A percentile compares a stretch with the other conserved stretches of the same genome.
phyloP scores from a whole-genome alignment of 2,113 vertebrate species.

The Ciconia maguari region DNA sequence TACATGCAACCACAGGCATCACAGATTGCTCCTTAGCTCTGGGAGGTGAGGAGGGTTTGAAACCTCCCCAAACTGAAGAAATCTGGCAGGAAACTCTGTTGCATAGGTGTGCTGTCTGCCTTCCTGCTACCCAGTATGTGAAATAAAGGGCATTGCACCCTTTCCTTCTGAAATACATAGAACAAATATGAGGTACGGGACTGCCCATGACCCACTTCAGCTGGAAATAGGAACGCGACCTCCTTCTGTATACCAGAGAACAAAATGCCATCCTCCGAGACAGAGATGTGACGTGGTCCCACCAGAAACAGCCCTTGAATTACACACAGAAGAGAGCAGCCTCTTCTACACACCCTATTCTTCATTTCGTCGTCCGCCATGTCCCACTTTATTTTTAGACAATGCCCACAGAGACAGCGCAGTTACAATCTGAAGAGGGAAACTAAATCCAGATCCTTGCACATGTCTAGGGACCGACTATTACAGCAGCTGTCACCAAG shows the following conservation, averaged over 20 bases:
- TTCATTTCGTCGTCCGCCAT: rapidly evolving
- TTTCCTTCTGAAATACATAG: background rate
- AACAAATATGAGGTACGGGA: background rate
- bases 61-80: background rate
- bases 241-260: background rate
- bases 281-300: rapidly evolving
- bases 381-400: background rate
- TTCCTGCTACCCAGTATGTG: background rate
- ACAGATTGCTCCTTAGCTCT: background rate
- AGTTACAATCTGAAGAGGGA: background rate
- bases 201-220: background rate
- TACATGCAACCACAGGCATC: background rate
- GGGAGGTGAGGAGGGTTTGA: background rate
- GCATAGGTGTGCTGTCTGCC: rapidly evolving
- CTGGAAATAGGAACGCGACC: background rate
- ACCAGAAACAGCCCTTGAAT: background rate
- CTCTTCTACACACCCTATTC: background rate
- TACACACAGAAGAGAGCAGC: rapidly evolving
- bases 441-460: background rate
- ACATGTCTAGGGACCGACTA: background rate
- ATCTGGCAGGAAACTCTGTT: background rate
- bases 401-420: background rate
- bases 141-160: background rate
- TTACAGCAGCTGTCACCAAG: background rate
- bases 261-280: rapidly evolving